phyloP scores from a whole-genome alignment of 2,888 invertebrate species.

The Amphimallon solstitiale region DNA sequence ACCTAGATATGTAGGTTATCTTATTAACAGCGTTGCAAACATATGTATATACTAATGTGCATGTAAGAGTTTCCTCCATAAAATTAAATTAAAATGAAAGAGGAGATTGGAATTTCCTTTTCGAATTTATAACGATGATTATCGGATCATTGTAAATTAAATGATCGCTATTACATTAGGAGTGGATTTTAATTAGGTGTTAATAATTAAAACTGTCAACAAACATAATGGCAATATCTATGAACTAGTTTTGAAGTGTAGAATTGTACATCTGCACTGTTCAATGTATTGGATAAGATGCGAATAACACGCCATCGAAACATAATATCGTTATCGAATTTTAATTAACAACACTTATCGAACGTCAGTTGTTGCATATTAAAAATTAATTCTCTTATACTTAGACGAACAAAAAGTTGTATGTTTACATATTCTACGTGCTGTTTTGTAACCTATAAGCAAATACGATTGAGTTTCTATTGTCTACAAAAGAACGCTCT shows the following conservation, averaged over 20 bases:
- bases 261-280: not conserved
- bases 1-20: too few species aligned
- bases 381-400: too few species aligned
- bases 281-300: slow-evolving; percentile 3
- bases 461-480: too few species aligned
- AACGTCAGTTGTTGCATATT: too few species aligned
- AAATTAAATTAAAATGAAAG: slow-evolving; percentile 16
- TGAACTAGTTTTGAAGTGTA: not conserved
- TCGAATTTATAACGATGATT: slow-evolving; percentile 1
- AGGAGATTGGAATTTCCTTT: slow-evolving; percentile 17
- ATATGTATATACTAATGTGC: not conserved
- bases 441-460: too few species aligned
- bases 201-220: slow-evolving; percentile 25
- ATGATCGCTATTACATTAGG: slow-evolving; percentile 8
- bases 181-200: slow-evolving; percentile 7
- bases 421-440: too few species aligned
- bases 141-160: slow-evolving; percentile 4
- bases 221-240: slow-evolving; percentile 6
- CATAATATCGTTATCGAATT: too few species aligned
- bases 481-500: too few species aligned
- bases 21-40: too few species aligned
- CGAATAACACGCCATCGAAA: not conserved
- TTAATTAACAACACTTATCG: too few species aligned
- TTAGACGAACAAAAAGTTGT: too few species aligned
- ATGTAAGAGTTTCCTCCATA: too few species aligned